phyloP scores from a whole-genome alignment of 2,113 vertebrate genomes.

The Chaetodon trifascialis region DNA sequence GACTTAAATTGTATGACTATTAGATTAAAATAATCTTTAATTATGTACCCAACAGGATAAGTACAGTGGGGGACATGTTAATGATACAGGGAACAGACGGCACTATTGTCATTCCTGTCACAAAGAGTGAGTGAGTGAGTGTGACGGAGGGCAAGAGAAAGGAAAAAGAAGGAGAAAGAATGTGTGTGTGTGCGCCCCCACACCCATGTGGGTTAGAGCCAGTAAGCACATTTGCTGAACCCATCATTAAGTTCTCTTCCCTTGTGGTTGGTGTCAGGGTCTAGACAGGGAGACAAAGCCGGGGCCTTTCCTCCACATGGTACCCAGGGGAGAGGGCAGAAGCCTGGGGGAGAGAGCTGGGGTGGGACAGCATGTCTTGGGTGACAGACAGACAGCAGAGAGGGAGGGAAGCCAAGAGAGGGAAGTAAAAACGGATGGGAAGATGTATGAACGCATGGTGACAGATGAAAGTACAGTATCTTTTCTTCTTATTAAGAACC shows the following conservation, averaged over 20 bases:
- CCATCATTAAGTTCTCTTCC: conserved; percentile 78
- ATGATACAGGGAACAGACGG: conserved; percentile 74
- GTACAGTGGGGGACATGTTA: conserved; percentile 71
- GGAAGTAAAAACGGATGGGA: conserved; percentile 1
- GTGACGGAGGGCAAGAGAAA: conserved; percentile 26
- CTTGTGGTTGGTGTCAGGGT: conserved; percentile 73
- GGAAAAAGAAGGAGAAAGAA: conserved; percentile 27
- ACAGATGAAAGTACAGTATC: conserved; percentile 66
- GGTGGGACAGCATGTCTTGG: conserved; percentile 51
- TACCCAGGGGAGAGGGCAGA: conserved; percentile 74
- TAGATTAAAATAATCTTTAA: conserved; percentile 75
- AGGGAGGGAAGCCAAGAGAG: not conserved
- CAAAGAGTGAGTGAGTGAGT: conserved; percentile 33
- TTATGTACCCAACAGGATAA: conserved; percentile 54
- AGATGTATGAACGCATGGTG: conserved; percentile 45
- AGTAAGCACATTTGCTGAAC: conserved; percentile 70
- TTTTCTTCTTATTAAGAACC: conserved; percentile 47
- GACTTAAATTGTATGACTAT: conserved; percentile 55
- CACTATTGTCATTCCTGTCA: conserved; percentile 65
- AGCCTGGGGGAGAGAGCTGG: conserved; percentile 61
- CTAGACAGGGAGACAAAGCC: conserved; percentile 78
- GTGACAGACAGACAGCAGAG: conserved; percentile 61
- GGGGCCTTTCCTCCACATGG: conserved; percentile 63
- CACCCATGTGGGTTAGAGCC: conserved; percentile 49
- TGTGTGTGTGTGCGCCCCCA: conserved; percentile 3